These are phyloP conservation scores for Datnioides undecimradiatus DNA, from an alignment of 2,113 vertebrate genomes.

Conservation along the genomic window DNA sequence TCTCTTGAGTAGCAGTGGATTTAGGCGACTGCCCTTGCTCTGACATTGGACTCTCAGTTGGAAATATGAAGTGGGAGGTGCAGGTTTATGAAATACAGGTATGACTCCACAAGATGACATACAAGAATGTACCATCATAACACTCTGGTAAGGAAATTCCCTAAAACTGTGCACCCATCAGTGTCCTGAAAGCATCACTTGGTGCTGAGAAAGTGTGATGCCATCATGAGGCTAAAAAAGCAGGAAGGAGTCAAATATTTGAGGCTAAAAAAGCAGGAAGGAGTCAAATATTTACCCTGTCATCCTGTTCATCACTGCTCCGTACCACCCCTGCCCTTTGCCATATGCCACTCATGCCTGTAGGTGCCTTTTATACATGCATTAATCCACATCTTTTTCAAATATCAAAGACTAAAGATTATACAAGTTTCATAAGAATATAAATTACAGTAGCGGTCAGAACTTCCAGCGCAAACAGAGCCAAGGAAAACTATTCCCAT, in stretches of 20 bases:
- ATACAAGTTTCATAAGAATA: neutral
- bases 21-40: conserved; percentile 57
- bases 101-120: conserved; percentile 6
- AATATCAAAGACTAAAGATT: neutral
- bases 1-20: conserved; percentile 55
- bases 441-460: conserved; percentile 32
- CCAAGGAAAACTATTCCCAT: conserved; percentile 53
- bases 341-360: neutral
- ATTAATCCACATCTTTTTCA: neutral
- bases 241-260: neutral
- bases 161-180: neutral
- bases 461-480: conserved; percentile 15
- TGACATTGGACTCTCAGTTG: conserved; percentile 50
- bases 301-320: neutral
- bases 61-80: conserved; percentile 20
- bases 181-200: conserved; percentile 8
- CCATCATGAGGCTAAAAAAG: conserved; percentile 8
- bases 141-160: neutral
- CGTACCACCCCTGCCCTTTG: neutral
- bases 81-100: conserved; percentile 29
- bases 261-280: conserved; percentile 2
- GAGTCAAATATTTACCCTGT: neutral
- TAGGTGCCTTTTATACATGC: neutral
- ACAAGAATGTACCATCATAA: neutral
- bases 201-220: conserved; percentile 13